Conservation (phyloP, 2,113 vertebrate species). For the Melanocharis versteri region DNA sequence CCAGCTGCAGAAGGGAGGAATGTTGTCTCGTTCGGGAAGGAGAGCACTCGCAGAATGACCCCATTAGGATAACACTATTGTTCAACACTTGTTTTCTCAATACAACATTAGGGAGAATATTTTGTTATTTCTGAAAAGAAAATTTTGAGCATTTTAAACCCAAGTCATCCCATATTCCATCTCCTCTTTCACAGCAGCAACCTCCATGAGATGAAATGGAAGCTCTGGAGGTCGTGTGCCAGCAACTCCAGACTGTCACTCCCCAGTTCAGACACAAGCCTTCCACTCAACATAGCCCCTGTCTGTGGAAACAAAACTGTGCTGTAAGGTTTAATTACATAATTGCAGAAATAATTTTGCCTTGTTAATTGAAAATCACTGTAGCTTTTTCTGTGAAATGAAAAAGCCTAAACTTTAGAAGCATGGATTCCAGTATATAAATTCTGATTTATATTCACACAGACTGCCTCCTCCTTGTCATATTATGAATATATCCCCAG, state of each 20-base stretch:
- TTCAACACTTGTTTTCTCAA: neutral
- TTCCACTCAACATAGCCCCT: rapidly evolving
- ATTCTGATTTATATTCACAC: neutral
- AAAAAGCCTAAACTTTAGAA: neutral
- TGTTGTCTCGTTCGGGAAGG: neutral
- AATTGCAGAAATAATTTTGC: neutral
- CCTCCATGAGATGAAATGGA: neutral
- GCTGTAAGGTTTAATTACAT: neutral
- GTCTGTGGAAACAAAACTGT: rapidly evolving
- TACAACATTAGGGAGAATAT: neutral
- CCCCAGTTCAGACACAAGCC: neutral
- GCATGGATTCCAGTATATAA: neutral
- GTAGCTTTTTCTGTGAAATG: neutral
- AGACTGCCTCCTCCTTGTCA: neutral
- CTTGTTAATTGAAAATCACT: neutral
- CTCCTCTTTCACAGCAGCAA: neutral
- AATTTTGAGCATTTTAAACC: neutral
- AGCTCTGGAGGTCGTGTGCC: neutral
- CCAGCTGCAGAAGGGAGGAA: neutral
- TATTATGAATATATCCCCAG: neutral
- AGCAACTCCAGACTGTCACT: neutral
- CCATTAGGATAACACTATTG: neutral
- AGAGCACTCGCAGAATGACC: neutral
- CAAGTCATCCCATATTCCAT: neutral
- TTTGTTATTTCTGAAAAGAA: neutral